phyloP scores from a whole-genome alignment of 2,888 invertebrate genomes.

The Diarsia mendica region DNA sequence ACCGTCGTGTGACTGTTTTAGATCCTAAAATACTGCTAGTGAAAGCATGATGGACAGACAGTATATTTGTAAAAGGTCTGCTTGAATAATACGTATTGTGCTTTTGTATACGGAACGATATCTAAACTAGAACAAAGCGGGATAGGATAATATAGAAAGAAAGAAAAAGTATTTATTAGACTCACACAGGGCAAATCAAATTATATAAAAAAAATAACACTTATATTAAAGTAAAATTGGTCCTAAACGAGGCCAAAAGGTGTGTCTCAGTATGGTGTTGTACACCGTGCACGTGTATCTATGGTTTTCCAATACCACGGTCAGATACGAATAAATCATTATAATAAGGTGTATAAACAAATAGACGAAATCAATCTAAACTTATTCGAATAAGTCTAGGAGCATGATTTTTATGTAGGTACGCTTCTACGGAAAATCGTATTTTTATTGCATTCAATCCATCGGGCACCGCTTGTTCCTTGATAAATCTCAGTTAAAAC shows the following conservation, averaged over 20 bases:
- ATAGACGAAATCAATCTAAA: not conserved
- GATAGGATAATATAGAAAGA: no score
- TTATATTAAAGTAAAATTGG: no score
- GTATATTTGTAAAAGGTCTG: not conserved
- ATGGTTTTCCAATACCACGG: no score
- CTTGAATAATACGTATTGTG: not conserved
- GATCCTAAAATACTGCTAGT: not conserved
- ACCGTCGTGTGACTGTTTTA: slow-evolving; percentile 20
- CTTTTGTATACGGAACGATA: not conserved
- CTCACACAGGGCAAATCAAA: no score
- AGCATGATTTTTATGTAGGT: not conserved
- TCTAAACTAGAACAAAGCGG: not conserved
- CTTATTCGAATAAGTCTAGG: not conserved
- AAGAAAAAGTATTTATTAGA: no score
- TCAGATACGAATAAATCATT: no score
- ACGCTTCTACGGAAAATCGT: not conserved
- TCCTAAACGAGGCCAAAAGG: no score
- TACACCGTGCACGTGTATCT: no score
- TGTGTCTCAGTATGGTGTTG: no score
- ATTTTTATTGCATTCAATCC: not conserved
- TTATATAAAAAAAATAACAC: no score
- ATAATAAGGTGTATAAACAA: no score
- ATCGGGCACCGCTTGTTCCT: not conserved
- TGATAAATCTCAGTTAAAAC: not conserved
- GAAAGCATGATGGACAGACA: not conserved